A percentile compares a stretch with the other conserved stretches of the same genome.
phyloP scores from a whole-genome alignment of 2,888 invertebrate genomes.

The Bombyx huttoni region DNA sequence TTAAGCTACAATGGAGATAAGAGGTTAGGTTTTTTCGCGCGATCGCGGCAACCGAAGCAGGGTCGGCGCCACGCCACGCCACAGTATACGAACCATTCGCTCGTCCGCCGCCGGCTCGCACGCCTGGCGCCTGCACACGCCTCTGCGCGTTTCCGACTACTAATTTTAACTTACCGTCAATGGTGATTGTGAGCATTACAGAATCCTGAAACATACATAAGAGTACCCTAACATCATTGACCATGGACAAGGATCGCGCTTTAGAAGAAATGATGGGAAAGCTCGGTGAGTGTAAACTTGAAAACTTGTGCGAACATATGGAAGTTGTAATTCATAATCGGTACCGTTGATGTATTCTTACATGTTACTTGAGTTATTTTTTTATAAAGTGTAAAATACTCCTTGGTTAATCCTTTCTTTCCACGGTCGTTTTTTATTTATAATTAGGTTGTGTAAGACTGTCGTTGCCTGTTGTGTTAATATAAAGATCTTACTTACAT shows the following conservation, averaged over 20 bases:
- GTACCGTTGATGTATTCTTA: constrained; percentile 18
- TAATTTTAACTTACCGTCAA: constrained; percentile 27
- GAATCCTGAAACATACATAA: constrained; percentile 22
- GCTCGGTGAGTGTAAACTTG: constrained; percentile 62
- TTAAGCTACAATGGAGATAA: constrained; percentile 35
- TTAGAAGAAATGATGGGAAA: constrained; percentile 78
- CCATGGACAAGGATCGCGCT: constrained; percentile 76
- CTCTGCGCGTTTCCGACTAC: constrained; percentile 22
- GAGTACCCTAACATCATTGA: constrained; percentile 13
- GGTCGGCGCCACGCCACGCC: constrained; percentile 33
- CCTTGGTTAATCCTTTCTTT: no score
- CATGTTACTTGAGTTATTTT: constrained; percentile 18
- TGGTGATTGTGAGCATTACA: constrained; percentile 53
- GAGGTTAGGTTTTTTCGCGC: constrained; percentile 53
- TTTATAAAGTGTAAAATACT: constrained; percentile 1
- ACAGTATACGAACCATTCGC: constrained; percentile 45
- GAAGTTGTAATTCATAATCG: constrained; percentile 7
- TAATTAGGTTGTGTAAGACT: no score
- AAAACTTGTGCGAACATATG: constrained; percentile 32
- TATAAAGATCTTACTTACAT: background rate
- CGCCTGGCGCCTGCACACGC: constrained; percentile 40
- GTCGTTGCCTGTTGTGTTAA: background rate
- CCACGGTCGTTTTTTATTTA: no score
- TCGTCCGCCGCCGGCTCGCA: constrained; percentile 55
- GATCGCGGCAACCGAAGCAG: constrained; percentile 47